Evolutionary conservation across 2,797 vertebrate species (phyloP), one percentile per base, ranked within the genome.

Genomic region (Schizothorax lantsangensis): DNA sequence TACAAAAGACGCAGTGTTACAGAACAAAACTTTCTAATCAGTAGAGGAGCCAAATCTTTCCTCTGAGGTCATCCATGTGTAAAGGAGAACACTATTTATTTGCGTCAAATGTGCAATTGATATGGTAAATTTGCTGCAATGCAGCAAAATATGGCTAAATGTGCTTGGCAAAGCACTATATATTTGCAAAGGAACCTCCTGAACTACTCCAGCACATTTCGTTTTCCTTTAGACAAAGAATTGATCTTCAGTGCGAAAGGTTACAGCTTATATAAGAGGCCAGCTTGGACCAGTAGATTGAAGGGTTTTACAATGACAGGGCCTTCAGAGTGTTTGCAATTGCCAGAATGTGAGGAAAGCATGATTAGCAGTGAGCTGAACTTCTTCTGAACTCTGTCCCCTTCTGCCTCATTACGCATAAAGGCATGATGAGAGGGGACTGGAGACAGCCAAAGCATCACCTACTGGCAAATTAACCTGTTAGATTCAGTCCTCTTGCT

Each of bases 331-430:
- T 11, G 47, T 68, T 78, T 78, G 38, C 62, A 5, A 5, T 64
- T 54, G 52, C 40, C 43, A 71, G 75, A 79, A 72, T 47, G 83
- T 66, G 82, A 84, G 54, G 59, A 38, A 75, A 85, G 79, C 40
- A 14, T 82, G 85, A 91, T 91, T 87, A 89, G 88, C 87, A 90
- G 79, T 89, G 87, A 78, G 64, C 64, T 94, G 92, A 95, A 94
- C 93, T 93, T 89, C 87, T 54, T 74, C 81, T 94, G 92, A 94
- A 94, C 92, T 89, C 89, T 80, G 72, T 83, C 15, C 81, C 10
- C n/a, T 69, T 77, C 66, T 77, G 79, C 57, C 15, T 71, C 57
- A 54, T 86, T 52, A 73, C 11, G 38, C 62, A 33, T 52, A 73
- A 82, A 69, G 30, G 19, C 66, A 54, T 80, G 78, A 62, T 80